Base-by-base conservation (phyloP, 2,888 invertebrate species). In the Philonicus albiceps region DNA sequence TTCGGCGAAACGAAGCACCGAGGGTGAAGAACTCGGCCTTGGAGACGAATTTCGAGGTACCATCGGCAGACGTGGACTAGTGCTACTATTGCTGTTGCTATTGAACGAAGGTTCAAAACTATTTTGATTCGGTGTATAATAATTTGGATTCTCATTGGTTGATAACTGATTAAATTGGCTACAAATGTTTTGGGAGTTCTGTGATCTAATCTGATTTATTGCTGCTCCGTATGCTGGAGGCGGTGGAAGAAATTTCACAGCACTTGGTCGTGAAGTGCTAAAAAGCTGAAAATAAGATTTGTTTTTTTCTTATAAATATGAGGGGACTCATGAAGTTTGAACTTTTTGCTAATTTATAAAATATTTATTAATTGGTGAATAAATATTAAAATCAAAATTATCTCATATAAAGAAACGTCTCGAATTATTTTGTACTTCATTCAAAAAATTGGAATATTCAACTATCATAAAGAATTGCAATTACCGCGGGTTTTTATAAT, bases 131-230 rank as follows among this genome's bases (percentile, higher is more conserved):
- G 53, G 30, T 11, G 31, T 53, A 27, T 37, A 55, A 37, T 34
- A 55, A 6, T 34, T 31, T 49, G 43, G 16, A 53, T 19, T 75
- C 27, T 73, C 85, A 74, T 49, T 49, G 34, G 30, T 85, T 75
- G 85, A 34, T 75, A 64, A 22, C 27, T 64, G 64, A 11, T 27
- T 64, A 64, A 64, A 64, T 8, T 22, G 64, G 27, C 64, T 64
- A 64, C 64, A 64, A 22, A 64, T 64, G 8, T 64, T 64, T 27
- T 91, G 91, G 92, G 90, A 91, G 89, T 92, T 90, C 90, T 91
- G 92, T 91, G 92, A 92, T 92, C 92, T 89, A 89, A 92, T 91
- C 91, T 92, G 92, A 91, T 91, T 92, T 89, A 92, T 91, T 90
- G 92, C 92, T 87, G 92, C 37, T 89, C 92, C 91, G 89, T 92